Percentiles rank a stretch among this genome's conserved stretches.
phyloP scores from a whole-genome alignment of 1,140 invertebrate genomes.

The Hyphantria cunea region DNA sequence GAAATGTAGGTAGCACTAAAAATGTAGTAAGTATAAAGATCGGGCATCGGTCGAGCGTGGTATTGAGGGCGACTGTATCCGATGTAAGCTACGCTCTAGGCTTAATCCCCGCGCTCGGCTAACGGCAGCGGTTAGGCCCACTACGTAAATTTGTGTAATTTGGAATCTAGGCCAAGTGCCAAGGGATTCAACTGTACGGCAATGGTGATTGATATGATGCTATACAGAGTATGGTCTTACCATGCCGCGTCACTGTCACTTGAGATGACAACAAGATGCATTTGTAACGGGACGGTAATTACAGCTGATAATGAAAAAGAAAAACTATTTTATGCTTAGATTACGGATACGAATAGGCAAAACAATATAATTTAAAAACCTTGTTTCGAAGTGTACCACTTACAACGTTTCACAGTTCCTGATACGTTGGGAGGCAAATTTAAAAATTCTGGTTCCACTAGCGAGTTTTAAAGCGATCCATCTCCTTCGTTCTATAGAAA shows the following conservation, averaged over 20 bases:
- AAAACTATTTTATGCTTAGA: constrained; percentile 11
- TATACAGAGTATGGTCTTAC: constrained; percentile 57
- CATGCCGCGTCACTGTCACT: constrained; percentile 52
- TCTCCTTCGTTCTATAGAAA: constrained; percentile 47
- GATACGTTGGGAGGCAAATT: constrained; percentile 44
- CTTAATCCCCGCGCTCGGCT: constrained; percentile 67
- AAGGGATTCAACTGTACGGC: constrained; percentile 70
- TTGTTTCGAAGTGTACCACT: constrained; percentile 19
- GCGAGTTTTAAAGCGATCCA: constrained; percentile 49
- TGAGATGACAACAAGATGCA: constrained; percentile 55
- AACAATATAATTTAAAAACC: constrained; percentile 22
- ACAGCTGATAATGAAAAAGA: not conserved
- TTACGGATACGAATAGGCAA: too few species aligned
- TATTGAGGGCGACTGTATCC: constrained; percentile 59
- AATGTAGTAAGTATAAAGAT: constrained; percentile 41
- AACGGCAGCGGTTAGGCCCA: constrained; percentile 68
- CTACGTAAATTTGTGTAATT: constrained; percentile 80
- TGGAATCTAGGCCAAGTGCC: constrained; percentile 78
- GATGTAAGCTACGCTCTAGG: constrained; percentile 65
- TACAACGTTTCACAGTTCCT: constrained; percentile 35
- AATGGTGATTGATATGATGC: constrained; percentile 80
- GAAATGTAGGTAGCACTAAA: not conserved
- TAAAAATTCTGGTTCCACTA: constrained; percentile 38
- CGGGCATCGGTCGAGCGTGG: constrained; percentile 62
- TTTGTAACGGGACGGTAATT: constrained; percentile 69